A percentile compares a stretch with the other conserved stretches of the same genome.
Evolutionary conservation across 2,888 invertebrate genomes (phyloP).

Genomic region (Amblyjoppa fuscipennis): DNA sequence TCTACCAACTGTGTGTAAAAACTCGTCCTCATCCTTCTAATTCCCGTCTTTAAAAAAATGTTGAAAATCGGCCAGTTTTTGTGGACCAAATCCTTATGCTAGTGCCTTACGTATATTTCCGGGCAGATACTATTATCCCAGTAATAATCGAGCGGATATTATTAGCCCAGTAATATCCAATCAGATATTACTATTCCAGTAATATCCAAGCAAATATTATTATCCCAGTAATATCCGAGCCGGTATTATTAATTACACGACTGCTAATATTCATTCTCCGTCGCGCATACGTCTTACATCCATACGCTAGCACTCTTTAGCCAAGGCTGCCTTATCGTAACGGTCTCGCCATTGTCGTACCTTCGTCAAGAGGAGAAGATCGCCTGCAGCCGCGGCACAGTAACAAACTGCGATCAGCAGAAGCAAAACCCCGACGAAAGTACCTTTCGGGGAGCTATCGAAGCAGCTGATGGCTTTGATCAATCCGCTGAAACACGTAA

Average conservation of each 20-base stretch:
- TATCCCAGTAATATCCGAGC: background rate
- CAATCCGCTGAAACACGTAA: slow-evolving; percentile 89
- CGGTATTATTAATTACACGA: background rate
- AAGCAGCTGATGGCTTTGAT: slow-evolving; percentile 91
- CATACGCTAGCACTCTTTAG: background rate
- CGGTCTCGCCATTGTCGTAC: slow-evolving; percentile 86
- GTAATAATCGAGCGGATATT: background rate
- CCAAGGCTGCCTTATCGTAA: background rate
- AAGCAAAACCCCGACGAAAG: slow-evolving; percentile 92
- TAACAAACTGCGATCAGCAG: slow-evolving; percentile 93
- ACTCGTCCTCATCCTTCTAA: too few relatives aligned
- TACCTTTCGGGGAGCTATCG: slow-evolving; percentile 86
- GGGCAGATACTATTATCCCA: background rate
- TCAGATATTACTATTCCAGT: background rate
- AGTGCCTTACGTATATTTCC: too few relatives aligned
- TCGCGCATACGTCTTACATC: background rate
- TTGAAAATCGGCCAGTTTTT: too few relatives aligned
- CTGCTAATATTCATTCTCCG: background rate
- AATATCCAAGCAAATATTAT: background rate
- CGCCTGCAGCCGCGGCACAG: slow-evolving; percentile 90
- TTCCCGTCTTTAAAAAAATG: too few relatives aligned
- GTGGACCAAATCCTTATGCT: too few relatives aligned
- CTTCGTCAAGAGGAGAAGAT: slow-evolving; percentile 94
- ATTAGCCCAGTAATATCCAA: background rate
- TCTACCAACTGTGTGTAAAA: too few relatives aligned